Evolutionary conservation across 2,113 vertebrate species (phyloP).

Genomic region (Anoplopoma fimbria): DNA sequence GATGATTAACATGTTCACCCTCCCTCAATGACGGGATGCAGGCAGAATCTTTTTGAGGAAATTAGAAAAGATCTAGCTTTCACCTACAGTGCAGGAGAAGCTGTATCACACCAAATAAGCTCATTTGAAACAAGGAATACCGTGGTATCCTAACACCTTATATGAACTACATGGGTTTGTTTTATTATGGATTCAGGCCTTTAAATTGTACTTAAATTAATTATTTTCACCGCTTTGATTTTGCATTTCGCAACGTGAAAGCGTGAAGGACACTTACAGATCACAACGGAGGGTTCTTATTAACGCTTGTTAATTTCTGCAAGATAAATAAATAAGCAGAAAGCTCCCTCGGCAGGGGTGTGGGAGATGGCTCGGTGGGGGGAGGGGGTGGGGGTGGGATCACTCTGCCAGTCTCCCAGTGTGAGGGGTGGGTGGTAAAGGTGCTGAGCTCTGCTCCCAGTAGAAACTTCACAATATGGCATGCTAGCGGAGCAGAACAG

Average conservation of each 20-base stretch:
- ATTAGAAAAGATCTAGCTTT: constrained; percentile 11
- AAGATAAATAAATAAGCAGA: constrained; percentile 63
- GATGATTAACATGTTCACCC: constrained; percentile 85
- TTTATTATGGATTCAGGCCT: background rate
- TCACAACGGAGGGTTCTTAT: constrained; percentile 58
- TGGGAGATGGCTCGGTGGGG: constrained; percentile 11
- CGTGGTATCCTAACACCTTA: background rate
- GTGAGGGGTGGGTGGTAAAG: constrained; percentile 29
- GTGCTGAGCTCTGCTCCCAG: constrained; percentile 62
- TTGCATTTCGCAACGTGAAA: constrained; percentile 48
- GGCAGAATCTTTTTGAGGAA: constrained; percentile 53
- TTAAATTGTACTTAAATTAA: constrained; percentile 11
- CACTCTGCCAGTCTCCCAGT: constrained; percentile 35
- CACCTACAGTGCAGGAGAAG: background rate
- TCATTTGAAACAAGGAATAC: background rate
- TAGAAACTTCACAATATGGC: constrained; percentile 55
- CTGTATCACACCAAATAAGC: background rate
- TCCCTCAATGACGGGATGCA: constrained; percentile 71
- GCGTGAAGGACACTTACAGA: constrained; percentile 60
- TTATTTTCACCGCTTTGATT: constrained; percentile 43
- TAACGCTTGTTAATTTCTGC: constrained; percentile 52
- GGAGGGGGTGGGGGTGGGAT: constrained; percentile 42
- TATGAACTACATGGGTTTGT: background rate
- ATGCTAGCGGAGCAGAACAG: constrained; percentile 59
- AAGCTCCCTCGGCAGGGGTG: constrained; percentile 45